Evolutionary conservation across 2,888 invertebrate species (phyloP).

Genomic region (Griposia aprilina): DNA sequence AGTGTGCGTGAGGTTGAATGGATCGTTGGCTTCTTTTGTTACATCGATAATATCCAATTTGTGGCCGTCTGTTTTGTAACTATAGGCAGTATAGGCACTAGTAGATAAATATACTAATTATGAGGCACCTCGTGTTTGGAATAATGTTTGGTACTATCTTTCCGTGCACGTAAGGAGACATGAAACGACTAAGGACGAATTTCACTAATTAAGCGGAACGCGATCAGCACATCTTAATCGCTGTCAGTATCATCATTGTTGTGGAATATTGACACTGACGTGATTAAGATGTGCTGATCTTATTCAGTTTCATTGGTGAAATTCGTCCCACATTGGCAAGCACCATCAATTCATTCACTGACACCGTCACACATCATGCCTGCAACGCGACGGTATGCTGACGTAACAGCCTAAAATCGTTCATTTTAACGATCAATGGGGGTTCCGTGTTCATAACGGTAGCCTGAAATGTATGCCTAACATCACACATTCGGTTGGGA

Average conservation of each 20-base stretch:
- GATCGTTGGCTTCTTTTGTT: constrained; percentile 49
- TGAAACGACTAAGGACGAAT: background rate
- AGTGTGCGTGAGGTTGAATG: constrained; percentile 30
- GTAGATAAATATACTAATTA: constrained; percentile 10
- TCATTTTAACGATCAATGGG: constrained; percentile 42
- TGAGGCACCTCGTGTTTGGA: background rate
- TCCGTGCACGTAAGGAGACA: background rate
- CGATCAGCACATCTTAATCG: background rate
- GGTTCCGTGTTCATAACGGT: constrained; percentile 34
- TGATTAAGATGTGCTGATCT: background rate
- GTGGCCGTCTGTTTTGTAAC: background rate
- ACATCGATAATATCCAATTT: constrained; percentile 41
- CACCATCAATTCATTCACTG: background rate
- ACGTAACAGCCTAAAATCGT: constrained; percentile 39
- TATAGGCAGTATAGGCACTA: background rate
- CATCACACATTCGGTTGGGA: constrained; percentile 46
- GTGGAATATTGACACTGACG: background rate
- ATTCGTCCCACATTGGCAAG: background rate
- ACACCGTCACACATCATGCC: constrained; percentile 4
- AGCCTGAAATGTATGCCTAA: constrained; percentile 31
- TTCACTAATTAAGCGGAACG: background rate
- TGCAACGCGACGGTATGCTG: constrained; percentile 14
- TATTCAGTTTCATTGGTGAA: background rate
- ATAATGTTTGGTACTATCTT: background rate
- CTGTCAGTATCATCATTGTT: background rate